phyloP scores from a whole-genome alignment of 1,140 invertebrate genomes.

The Laupala kohalensis region DNA sequence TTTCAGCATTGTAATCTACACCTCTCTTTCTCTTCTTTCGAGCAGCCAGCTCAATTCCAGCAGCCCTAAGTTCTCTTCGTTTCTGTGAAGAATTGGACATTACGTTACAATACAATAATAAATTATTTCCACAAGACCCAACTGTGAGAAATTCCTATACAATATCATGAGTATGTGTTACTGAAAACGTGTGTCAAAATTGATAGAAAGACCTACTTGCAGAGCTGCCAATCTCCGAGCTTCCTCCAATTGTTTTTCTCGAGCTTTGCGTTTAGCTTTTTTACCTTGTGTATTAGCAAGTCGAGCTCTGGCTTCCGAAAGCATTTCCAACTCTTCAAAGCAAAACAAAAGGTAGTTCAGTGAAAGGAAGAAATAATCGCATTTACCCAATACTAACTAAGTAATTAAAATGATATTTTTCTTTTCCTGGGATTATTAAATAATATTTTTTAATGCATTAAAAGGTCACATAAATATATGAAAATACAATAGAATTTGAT shows the following conservation, averaged over 20 bases:
- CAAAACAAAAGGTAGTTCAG: conserved; percentile 18
- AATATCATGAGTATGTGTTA: background rate
- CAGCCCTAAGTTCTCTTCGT: conserved; percentile 86
- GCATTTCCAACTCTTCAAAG: conserved; percentile 86
- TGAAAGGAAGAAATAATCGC: background rate
- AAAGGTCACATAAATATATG: background rate
- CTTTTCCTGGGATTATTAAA: conserved; percentile 51
- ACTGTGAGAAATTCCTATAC: background rate
- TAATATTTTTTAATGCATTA: conserved; percentile 1
- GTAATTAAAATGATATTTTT: background rate
- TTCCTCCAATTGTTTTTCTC: conserved; percentile 97
- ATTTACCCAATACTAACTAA: background rate
- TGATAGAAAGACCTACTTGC: conserved; percentile 45
- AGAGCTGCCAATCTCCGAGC: conserved; percentile 88
- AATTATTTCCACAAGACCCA: background rate
- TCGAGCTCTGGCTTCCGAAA: conserved; percentile 94
- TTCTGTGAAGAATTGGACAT: too few relatives aligned
- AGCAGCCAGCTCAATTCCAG: conserved; percentile 76
- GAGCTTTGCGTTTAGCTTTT: conserved; percentile 96
- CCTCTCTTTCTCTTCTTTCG: conserved; percentile 65
- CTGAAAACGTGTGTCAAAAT: background rate
- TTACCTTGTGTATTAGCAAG: conserved; percentile 99
- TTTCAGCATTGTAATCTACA: conserved; percentile 96
- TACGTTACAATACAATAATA: background rate
- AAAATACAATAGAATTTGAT: background rate